Evolutionary conservation across 2,888 invertebrate species (phyloP), one percentile per base, ranked within the genome.

Genomic region (Sisyra nigra): DNA sequence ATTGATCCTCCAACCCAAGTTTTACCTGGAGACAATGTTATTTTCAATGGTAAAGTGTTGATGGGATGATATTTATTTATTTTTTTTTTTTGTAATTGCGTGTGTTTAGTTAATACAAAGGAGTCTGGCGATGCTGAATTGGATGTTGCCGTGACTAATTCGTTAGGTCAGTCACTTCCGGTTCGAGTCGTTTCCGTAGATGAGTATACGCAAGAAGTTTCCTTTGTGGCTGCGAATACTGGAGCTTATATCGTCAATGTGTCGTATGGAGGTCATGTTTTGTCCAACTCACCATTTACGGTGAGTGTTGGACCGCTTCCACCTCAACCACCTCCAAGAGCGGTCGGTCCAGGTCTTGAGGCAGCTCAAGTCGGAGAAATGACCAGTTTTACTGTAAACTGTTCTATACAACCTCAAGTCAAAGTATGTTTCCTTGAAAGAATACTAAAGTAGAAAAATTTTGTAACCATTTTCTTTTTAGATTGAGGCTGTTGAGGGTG

Each of bases 91-190:
- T 47, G 34, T 48, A 43, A n/a, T n/a, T n/a, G n/a, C n/a, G n/a
- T n/a, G n/a, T n/a, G n/a, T n/a, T n/a, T n/a, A 83, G 89, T 85
- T 52, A 80, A 80, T 56, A 79, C 80, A 48, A 80, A 77, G 55
- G 84, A 82, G 54, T 86, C 84, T 30, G 91, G 87, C 30, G 71
- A 80, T 41, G 88, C 88, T 2, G 87, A 89, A 53, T 60, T 93
- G 39, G 89, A 88, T 56, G 84, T 92, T 3, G 79, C 81, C 35
- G 87, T 91, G 34, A 82, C 87, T 34, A 85, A 88, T 49, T 88
- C 94, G 17, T 74, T 84, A 18, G 89, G 89, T 38, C 79, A 85
- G 53, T 77, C 78, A 46, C 66, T 94, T 30, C 83, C 88, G 0
- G 76, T 91, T 3, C 80, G 86, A 55, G 76, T 89, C 11, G 72